A percentile compares a stretch with the other conserved stretches of the same genome.
Conservation (phyloP, 2,888 invertebrate species). For the Trichogramma dendrolimi region DNA sequence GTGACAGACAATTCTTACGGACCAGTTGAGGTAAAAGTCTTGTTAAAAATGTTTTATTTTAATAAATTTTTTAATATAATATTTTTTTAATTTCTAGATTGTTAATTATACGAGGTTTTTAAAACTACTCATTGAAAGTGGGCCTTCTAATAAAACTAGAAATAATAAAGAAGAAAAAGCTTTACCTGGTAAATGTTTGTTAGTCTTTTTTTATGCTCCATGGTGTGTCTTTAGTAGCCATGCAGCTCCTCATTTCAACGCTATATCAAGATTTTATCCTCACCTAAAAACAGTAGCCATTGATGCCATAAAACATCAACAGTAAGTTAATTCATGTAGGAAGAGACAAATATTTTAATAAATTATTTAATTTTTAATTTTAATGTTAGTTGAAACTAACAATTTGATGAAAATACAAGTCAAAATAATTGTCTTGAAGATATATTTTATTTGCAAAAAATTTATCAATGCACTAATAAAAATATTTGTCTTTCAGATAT, state of each 20-base stretch:
- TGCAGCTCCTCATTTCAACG: constrained; percentile 87
- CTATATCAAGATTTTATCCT: constrained; percentile 81
- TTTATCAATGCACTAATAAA: neutral
- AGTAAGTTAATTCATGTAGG: constrained; percentile 43
- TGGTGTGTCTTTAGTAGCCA: constrained; percentile 87
- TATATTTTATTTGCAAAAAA: constrained; percentile 8
- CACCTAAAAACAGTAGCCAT: constrained; percentile 83
- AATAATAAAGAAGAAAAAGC: constrained; percentile 53
- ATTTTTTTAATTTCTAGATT: constrained; percentile 51
- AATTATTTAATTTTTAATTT: neutral
- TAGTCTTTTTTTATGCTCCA: constrained; percentile 84
- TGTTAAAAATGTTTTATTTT: neutral
- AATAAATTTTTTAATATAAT: constrained; percentile 10
- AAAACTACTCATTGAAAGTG: constrained; percentile 63
- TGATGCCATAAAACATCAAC: constrained; percentile 78
- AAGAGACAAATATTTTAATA: neutral
- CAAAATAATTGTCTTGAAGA: neutral
- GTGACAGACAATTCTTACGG: constrained; percentile 41
- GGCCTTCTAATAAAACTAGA: constrained; percentile 61
- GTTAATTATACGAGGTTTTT: constrained; percentile 70
- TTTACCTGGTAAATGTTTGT: constrained; percentile 64
- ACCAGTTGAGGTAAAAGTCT: constrained; percentile 43
- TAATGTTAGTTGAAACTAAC: neutral
- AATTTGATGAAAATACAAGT: neutral
- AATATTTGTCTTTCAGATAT: constrained; percentile 55